Evolutionary conservation across 2,888 invertebrate species (phyloP).

Genomic region (Bedellia somnulentella): DNA sequence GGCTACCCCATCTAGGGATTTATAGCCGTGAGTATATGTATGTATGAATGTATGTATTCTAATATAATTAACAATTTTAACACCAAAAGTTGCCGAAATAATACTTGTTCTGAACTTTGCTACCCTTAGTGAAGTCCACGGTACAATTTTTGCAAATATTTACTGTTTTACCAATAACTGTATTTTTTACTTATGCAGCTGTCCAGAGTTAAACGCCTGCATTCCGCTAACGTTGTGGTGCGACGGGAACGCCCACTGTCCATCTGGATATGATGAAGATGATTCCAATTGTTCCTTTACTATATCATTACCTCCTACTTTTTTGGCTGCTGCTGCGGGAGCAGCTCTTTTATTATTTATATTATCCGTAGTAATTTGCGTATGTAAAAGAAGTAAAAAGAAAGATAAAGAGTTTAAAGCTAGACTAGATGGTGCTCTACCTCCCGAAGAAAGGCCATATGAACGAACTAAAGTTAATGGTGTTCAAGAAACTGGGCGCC

Average conservation of each 20-base stretch:
- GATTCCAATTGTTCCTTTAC: constrained; percentile 74
- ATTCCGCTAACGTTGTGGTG: constrained; percentile 79
- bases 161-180: too few relatives aligned
- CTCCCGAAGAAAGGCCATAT: constrained; percentile 62
- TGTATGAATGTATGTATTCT: too few relatives aligned
- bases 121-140: too few relatives aligned
- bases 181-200: too few relatives aligned
- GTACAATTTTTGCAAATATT: too few relatives aligned
- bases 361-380: constrained; percentile 61
- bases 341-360: constrained; percentile 62
- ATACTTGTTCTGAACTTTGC: too few relatives aligned
- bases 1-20: too few relatives aligned
- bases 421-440: constrained; percentile 58
- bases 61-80: too few relatives aligned
- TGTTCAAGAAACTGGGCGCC: constrained; percentile 32
- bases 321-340: constrained; percentile 67
- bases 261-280: constrained; percentile 80
- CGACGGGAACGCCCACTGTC: constrained; percentile 77
- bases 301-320: constrained; percentile 67
- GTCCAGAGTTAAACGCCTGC: constrained; percentile 80
- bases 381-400: constrained; percentile 61
- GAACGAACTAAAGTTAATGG: constrained; percentile 60
- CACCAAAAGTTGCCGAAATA: too few relatives aligned
- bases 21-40: too few relatives aligned
- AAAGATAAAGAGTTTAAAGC: constrained; percentile 65